Evolutionary conservation across 1,140 invertebrate genomes (phyloP), one percentile per base, ranked within the genome.

Genomic region (Drosophila persimilis): DNA sequence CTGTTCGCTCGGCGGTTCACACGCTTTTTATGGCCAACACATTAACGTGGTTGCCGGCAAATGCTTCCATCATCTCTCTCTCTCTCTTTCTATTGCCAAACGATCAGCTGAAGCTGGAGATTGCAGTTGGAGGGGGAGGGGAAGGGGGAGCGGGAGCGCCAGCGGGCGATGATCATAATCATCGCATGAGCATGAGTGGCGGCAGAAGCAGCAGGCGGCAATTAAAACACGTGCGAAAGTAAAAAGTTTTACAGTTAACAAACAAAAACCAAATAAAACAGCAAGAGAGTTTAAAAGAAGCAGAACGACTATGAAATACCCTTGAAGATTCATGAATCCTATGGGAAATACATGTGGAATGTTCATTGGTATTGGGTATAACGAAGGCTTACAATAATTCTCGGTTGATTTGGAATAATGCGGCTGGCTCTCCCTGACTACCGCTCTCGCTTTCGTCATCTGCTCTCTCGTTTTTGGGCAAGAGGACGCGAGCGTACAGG

Each of bases 141-240:
- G 56, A 17, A 35, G 22, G 47, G 39, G 31, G 31, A 35, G 31
- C 24, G 24, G 69, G 43, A 39, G 11, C 17, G 39, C 48, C 17
- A 35, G 22, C 54, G 39, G 31, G 0, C 9, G 31, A 48, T 51
- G 53, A 61, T 65, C 29, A 74, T 61, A 48, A 58, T 77, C 73
- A 71, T 70, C 72, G 58, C 31, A 58, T 70, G 41, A 59, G 46
- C 31, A 58, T 64, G 31, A 59, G 46, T 46, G 35, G 53, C 71
- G 55, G 35, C 60, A 58, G 48, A 41, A 63, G 67, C 46, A 73
- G 62, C 73, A 81, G 79, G 52, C 64, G 45, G 80, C 80, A 84
- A 83, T 83, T 84, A 83, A 84, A 84, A 75, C 44, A 35, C 52
- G 56, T 73, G 75, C 78, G 78, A 80, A 83, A 83, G 80, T 83